Evolutionary conservation across 2,888 invertebrate genomes (phyloP), one percentile per base, ranked within the genome.

Genomic region (Sturmia bella): DNA sequence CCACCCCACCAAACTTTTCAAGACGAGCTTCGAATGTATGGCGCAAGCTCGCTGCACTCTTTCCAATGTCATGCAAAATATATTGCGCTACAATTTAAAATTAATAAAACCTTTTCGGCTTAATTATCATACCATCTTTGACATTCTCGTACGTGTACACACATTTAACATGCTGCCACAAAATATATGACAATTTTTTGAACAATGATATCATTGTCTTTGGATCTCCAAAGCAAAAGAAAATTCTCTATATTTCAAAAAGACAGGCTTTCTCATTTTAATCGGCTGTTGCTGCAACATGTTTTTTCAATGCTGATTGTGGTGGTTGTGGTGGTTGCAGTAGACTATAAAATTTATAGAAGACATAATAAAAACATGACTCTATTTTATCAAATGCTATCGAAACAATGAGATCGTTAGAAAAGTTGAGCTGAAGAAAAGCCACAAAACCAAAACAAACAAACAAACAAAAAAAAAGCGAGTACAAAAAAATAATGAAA

Each of bases 401-500:
- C 74, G 77, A 59, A 74, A 82, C 82, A 82, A 82, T 82, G 78
- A 52, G 82, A 82, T 82, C 82, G 74, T 82, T 78, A 76, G 66
- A 81, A 66, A 63, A 52, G 41, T 27, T 54, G 39, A 41, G 13
- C 27, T 27, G 15, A 1, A 19, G 15, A 1, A 19, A 54, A 15
- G 57, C 32, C 32, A 32, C 5, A 32, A 32, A 24, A 37, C 12
- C 9, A 39, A 32, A 32, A 19, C 27, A n/a, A 69, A n/a, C n/a
- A n/a, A n/a, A n/a, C n/a, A 21, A 37, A 5, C n/a, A 39, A 32
- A 32, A 21, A n/a, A 43, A 54, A 52, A n/a, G 2, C 9, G 21
- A 24, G 2, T 54, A 27, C 12, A 7, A 41, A 24, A 1, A 13
- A 17, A 39, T 41, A 70, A 81, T 54, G 48, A 77, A 64, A 72